Evolutionary conservation across 2,888 invertebrate genomes (phyloP), one percentile per base, ranked within the genome.

Genomic region (Clivina fossor): DNA sequence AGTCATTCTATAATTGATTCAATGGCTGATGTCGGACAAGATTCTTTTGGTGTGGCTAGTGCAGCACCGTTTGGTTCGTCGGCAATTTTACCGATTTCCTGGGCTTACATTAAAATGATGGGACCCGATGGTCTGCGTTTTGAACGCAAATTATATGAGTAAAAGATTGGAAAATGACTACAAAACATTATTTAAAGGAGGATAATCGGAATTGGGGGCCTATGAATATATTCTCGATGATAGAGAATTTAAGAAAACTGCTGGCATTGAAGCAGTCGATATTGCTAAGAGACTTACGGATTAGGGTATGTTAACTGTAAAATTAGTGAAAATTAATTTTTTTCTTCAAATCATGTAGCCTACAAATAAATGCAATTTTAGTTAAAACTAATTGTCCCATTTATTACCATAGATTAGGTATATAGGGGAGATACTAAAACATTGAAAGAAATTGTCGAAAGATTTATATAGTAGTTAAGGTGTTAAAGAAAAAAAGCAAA

Each of bases 131-230:
- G 96, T 0, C 74, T 98, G 22, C 84, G 86, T 99, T 61, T 79
- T 99, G 2, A 99, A 97, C 74, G 99, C 99, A 0, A 99, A 99
- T 76, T 99, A 99, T 74, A 99, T 99, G 98, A 90, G 93, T 38
- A 89, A 88, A 69, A 79, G 90, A 46, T 74, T 99, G 41, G 90
- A 93, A 67, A 82, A 83, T 0, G 82, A 93, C 73, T 98, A 93
- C 70, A 88, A 88, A 65, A 94, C 93, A 0, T 74, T 97, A 15
- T 95, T 89, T 72, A 90, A 85, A 68, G 90, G 91, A 41, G 80
- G 80, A 18, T 78, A 76, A 5, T 81, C 85, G 7, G 85, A 85
- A 4, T 74, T 93, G 18, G 91, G 93, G 24, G 98, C 98, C 0
- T 99, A 99, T 71, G 99, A 99, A 73, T 99, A 99, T 68, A 98